phyloP scores from a whole-genome alignment of 2,113 vertebrate genomes.

The Gymnocephalus cernua region DNA sequence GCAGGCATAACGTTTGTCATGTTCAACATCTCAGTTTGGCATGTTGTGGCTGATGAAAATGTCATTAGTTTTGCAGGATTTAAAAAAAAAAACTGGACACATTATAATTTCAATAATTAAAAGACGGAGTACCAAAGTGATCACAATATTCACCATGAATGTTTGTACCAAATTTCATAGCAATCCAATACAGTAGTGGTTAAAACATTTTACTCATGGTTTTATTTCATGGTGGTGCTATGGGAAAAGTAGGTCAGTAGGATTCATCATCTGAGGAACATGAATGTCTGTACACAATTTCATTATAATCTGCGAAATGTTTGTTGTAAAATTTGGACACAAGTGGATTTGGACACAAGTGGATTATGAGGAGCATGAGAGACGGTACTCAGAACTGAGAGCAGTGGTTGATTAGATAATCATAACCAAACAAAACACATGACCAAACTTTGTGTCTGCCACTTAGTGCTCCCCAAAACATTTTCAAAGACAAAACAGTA shows the following conservation, averaged over 20 bases:
- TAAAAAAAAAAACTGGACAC: neutral
- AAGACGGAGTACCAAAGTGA: neutral
- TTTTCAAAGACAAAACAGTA: neutral
- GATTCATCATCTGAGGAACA: neutral
- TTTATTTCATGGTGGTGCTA: neutral
- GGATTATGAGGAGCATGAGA: neutral
- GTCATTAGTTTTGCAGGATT: neutral
- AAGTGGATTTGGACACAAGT: no score
- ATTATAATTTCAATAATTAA: neutral
- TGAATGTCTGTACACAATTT: neutral
- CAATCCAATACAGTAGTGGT: neutral
- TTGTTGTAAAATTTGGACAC: no score
- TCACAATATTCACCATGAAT: neutral
- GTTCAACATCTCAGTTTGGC: neutral
- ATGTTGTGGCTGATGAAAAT: no score
- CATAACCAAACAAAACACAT: neutral
- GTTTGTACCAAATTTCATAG: neutral
- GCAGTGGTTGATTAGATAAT: neutral
- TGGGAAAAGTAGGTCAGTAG: neutral
- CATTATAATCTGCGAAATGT: neutral
- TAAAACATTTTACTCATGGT: neutral
- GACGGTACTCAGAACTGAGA: neutral
- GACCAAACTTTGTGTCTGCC: neutral
- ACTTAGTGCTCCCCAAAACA: neutral
- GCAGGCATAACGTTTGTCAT: neutral